Base-by-base conservation (phyloP, 1,140 invertebrate species). In the Drusus annulatus region DNA sequence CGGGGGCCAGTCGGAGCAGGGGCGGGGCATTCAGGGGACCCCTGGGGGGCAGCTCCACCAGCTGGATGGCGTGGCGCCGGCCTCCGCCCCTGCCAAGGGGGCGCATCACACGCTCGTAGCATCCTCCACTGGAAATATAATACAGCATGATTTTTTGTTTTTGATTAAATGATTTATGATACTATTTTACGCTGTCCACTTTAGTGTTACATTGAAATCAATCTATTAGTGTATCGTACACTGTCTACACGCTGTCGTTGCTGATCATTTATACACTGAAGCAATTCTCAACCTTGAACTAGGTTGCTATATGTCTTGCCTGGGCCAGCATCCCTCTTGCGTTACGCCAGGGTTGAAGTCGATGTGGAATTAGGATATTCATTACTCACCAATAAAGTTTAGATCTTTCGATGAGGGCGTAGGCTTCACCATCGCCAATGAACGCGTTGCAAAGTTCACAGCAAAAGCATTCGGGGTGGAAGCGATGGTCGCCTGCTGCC, bases 401-500 rank as follows among this genome's bases (percentile, higher is more conserved):
- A 0, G 96, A 96, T 77, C 96, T 91, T 86, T 98, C 96, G 7
- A 98, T 93, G 19, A 98, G 89, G 0, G 96, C 96, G 87, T 98
- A 98, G 7, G 96, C 94, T 84, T 98, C 96, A 21, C 96, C 96
- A 90, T 98, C 96, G 45, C 96, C 97, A 84, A 98, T 97, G 85
- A 95, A 96, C 10, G 92, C 88, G n/a, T 91, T 90, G 87, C 97
- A 98, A 7, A 92, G 92, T 25, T 90, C 90, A 86, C 97, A 98
- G 82, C 94, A 93, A 90, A 98, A 97, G 90, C 97, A 98, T 91
- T 98, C 97, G 79, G 97, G 96, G 90, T 98, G 97, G 89, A 97
- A 98, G 87, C 96, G 96, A 88, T 97, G 96, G 86, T 97, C 95
- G 19, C 97, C 97, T 17, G 96, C 97, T 80, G 97, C 93, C 97